These are phyloP conservation scores for Steinernema khuongi DNA, from an alignment of 1,140 invertebrate genomes.

Conservation along the genomic window DNA sequence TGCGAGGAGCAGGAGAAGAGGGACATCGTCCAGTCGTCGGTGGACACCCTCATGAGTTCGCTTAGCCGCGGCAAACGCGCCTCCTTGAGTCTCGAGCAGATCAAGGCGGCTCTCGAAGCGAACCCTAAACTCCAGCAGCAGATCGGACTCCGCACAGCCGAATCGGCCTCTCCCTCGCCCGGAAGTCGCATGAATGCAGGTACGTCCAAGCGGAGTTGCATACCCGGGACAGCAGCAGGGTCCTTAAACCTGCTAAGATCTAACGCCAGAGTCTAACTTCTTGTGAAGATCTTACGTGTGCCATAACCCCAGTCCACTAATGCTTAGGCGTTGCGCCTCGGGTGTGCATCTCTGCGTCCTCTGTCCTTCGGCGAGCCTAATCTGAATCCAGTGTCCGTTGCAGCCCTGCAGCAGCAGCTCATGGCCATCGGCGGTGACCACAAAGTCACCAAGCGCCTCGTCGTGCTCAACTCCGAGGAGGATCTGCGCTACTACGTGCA, in stretches of 20 bases:
- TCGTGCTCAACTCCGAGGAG: conserved; percentile 57
- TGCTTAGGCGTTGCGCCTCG: not conserved
- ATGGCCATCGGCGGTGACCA: conserved; percentile 54
- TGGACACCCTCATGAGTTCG: conserved; percentile 18
- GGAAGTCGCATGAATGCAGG: conserved; percentile 22
- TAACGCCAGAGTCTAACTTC: too few relatives aligned
- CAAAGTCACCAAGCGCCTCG: conserved; percentile 48
- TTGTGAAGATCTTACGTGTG: too few relatives aligned
- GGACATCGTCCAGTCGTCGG: conserved; percentile 30
- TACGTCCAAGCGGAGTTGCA: not conserved
- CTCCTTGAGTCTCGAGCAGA: conserved; percentile 47
- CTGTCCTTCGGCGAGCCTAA: not conserved
- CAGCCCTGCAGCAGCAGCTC: conserved; percentile 56
- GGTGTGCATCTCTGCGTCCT: too few relatives aligned
- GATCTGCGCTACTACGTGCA: conserved; percentile 55
- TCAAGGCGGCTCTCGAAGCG: conserved; percentile 47
- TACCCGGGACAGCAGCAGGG: too few relatives aligned
- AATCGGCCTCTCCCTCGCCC: conserved; percentile 12
- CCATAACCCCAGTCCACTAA: too few relatives aligned
- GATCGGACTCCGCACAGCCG: conserved; percentile 33
- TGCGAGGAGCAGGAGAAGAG: conserved; percentile 49
- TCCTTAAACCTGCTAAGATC: too few relatives aligned
- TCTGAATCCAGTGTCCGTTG: conserved; percentile 3
- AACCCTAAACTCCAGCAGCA: conserved; percentile 52
- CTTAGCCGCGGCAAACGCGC: conserved; percentile 32